Percentiles rank a stretch among this genome's conserved stretches.
phyloP scores from a whole-genome alignment of 2,888 invertebrate genomes.

The Cantharis rustica region DNA sequence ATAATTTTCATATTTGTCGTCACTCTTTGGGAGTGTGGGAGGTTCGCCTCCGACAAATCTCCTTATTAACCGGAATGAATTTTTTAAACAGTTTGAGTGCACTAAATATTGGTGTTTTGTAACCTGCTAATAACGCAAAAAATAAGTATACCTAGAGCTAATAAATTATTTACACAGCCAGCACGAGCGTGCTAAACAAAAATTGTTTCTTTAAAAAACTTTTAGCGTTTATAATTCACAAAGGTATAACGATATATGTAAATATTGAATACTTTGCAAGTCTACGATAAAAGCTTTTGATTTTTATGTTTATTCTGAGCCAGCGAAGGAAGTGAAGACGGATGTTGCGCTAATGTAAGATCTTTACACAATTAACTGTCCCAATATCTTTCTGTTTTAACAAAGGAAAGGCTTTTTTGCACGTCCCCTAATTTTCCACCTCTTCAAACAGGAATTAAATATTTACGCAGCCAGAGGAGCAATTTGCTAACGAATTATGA shows the following conservation, averaged over 20 bases:
- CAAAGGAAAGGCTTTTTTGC: background rate
- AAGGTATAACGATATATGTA: slow-evolving; percentile 6
- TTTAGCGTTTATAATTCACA: background rate
- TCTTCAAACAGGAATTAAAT: background rate
- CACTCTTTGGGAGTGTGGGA: too few relatives aligned
- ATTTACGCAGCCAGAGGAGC: background rate
- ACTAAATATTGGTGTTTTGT: background rate
- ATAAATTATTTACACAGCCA: background rate
- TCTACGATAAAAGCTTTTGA: slow-evolving; percentile 25
- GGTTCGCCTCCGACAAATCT: too few relatives aligned
- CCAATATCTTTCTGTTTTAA: background rate
- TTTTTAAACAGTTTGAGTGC: too few relatives aligned
- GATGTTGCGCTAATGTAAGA: slow-evolving; percentile 9
- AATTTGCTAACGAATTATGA: background rate
- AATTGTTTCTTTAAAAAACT: background rate
- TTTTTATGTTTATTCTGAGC: slow-evolving; percentile 18
- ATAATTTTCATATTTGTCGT: too few relatives aligned
- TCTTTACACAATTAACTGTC: slow-evolving; percentile 10
- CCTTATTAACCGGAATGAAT: too few relatives aligned
- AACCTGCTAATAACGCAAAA: background rate
- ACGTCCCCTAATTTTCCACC: background rate
- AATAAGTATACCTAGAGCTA: background rate
- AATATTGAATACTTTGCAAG: slow-evolving; percentile 17
- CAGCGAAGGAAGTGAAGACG: slow-evolving; percentile 12
- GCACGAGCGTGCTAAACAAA: background rate